Evolutionary conservation across 2,797 vertebrate genomes (phyloP), one percentile per base, ranked within the genome.

Genomic region (Lutjanus campechanus): DNA sequence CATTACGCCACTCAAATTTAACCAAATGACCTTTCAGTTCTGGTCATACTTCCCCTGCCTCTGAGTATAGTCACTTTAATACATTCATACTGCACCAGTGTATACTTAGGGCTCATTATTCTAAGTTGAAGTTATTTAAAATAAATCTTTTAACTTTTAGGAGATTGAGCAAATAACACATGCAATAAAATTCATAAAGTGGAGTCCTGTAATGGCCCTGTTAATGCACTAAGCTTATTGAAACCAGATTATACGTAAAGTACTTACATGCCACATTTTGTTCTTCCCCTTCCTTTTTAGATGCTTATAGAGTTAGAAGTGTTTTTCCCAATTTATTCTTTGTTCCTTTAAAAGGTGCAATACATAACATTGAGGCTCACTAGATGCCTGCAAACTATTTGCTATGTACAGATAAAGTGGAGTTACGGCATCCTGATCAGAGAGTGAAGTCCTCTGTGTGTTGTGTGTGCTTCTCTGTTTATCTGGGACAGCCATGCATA

Each of bases 1-100:
- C 20, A 72, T 49, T 51, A 20, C n/a, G 2, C 22, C 72, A 73
- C 17, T 1, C 1, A 69, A 66, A 74, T 83, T 46, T 44, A 40
- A 79, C n/a, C 43, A 69, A 49, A 68, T 19, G 5, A 36, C 46
- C 59, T 61, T 19, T 15, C 0, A 8, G 8, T n/a, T 60, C 20
- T 10, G 25, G 8, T 29, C 40, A 55, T 53, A 46, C 0, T 47
- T 36, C 9, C 43, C 36, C 22, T 17, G 56, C 15, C 29, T 51
- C 12, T n/a, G 8, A 25, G 43, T 60, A 58, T 44, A 20, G 49
- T 3, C 0, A 5, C 25, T 25, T 55, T 50, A 50, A 19, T 62
- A 22, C 20, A 17, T 44, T 16, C 40, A 76, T 47, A 41, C 54
- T 58, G 25, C 25, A 25, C 25, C 16, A 19, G n/a, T 40, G 5